Evolutionary conservation across 1,140 invertebrate species (phyloP).

Genomic region (Leptinotarsa defecta): DNA sequence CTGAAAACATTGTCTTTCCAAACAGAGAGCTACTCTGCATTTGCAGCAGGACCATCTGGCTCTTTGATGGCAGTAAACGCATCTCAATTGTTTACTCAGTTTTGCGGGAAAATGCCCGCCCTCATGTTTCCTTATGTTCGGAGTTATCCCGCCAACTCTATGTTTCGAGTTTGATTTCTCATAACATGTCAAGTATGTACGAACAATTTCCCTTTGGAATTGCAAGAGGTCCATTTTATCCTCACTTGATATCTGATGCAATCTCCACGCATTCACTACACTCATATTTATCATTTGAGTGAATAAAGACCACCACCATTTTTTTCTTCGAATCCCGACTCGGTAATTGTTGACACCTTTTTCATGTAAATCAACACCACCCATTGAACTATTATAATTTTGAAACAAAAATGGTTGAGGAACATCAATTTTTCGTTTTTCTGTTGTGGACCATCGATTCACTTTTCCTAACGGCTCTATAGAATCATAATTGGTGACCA

Average conservation of each 20-base stretch:
- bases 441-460: slow-evolving; percentile 33
- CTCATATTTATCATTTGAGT: slow-evolving; percentile 11
- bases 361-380: slow-evolving; percentile 29
- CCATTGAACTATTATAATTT: slow-evolving; percentile 29
- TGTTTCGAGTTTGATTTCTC: not conserved
- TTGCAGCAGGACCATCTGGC: not conserved
- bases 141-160: not conserved
- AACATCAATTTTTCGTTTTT: slow-evolving; percentile 12
- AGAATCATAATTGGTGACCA: slow-evolving; percentile 40
- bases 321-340: slow-evolving; percentile 23
- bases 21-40: not conserved
- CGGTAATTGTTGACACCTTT: slow-evolving; percentile 21
- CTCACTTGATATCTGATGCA: not conserved
- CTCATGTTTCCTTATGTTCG: not conserved
- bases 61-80: not conserved
- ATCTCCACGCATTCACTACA: not conserved
- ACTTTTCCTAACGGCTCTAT: slow-evolving; percentile 38
- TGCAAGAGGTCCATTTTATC: not conserved
- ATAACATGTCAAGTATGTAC: not conserved
- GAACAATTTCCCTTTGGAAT: not conserved
- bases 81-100: not conserved
- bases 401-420: not conserved
- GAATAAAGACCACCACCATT: slow-evolving; percentile 28
- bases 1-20: not conserved
- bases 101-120: not conserved